phyloP scores from a whole-genome alignment of 2,888 invertebrate species.

The Ashinkailepas kermadecensis region DNA sequence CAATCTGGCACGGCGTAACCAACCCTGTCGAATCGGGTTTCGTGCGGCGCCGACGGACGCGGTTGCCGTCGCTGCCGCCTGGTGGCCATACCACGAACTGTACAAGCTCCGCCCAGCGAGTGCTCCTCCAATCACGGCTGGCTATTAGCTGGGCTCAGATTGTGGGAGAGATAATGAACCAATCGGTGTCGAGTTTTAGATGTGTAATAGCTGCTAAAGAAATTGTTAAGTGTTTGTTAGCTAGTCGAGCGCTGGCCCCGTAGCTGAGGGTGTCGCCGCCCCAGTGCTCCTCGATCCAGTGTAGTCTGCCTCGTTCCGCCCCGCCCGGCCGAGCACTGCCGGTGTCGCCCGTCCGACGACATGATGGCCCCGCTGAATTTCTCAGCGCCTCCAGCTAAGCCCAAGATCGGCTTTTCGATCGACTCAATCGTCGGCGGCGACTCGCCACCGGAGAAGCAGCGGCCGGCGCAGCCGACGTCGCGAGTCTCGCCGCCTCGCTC shows the following conservation, averaged over 20 bases:
- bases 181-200: conserved; percentile 23
- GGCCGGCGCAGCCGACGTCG: conserved; percentile 27
- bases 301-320: background rate
- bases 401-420: conserved; percentile 72
- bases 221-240: conserved; percentile 18
- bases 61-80: background rate
- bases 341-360: background rate
- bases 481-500: conserved; percentile 35
- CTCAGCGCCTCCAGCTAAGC: conserved; percentile 28
- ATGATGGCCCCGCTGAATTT: conserved; percentile 21
- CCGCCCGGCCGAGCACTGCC: background rate
- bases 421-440: conserved; percentile 81
- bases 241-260: background rate
- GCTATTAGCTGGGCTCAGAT: conserved; percentile 9
- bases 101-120: background rate
- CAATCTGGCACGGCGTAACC: conserved; percentile 21
- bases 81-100: background rate
- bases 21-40: conserved; percentile 1
- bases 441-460: conserved; percentile 30
- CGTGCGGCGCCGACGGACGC: background rate
- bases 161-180: conserved; percentile 18
- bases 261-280: background rate
- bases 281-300: background rate
- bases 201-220: conserved; percentile 21
- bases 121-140: background rate